Percentiles rank a stretch among this genome's conserved stretches.
phyloP scores from a whole-genome alignment of 2,797 vertebrate species.

The Pelobates cultripes region DNA sequence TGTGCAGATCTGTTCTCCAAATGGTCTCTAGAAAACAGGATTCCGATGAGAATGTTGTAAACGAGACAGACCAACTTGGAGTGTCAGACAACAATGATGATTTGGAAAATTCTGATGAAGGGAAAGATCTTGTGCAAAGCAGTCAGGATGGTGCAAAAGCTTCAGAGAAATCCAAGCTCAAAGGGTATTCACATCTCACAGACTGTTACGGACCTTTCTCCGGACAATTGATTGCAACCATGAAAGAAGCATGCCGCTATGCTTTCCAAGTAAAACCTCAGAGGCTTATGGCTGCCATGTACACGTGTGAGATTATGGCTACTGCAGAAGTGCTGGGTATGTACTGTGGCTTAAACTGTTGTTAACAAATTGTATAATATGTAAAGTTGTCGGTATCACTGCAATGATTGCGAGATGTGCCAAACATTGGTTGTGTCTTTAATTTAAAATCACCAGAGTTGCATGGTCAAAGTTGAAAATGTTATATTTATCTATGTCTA shows the following conservation, averaged over 20 bases:
- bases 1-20: conserved; percentile 65
- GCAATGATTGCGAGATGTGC: too few species aligned
- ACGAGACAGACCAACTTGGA: conserved; percentile 27
- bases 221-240: conserved; percentile 91
- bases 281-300: conserved; percentile 97
- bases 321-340: conserved; percentile 94
- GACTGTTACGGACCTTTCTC: conserved; percentile 92
- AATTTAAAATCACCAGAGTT: too few species aligned
- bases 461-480: too few species aligned
- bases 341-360: conserved; percentile 55
- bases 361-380: too few species aligned
- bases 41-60: conserved; percentile 41
- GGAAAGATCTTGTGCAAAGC: conserved; percentile 12
- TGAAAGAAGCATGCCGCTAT: conserved; percentile 91
- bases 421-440: too few species aligned
- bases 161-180: conserved; percentile 57
- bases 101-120: not conserved
- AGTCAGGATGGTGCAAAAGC: not conserved
- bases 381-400: too few species aligned
- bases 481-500: too few species aligned
- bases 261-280: conserved; percentile 90
- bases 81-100: not conserved
- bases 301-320: conserved; percentile 95
- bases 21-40: conserved; percentile 57
- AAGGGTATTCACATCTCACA: conserved; percentile 60